phyloP scores from a whole-genome alignment of 2,797 vertebrate species.

The Valencia hispanica region DNA sequence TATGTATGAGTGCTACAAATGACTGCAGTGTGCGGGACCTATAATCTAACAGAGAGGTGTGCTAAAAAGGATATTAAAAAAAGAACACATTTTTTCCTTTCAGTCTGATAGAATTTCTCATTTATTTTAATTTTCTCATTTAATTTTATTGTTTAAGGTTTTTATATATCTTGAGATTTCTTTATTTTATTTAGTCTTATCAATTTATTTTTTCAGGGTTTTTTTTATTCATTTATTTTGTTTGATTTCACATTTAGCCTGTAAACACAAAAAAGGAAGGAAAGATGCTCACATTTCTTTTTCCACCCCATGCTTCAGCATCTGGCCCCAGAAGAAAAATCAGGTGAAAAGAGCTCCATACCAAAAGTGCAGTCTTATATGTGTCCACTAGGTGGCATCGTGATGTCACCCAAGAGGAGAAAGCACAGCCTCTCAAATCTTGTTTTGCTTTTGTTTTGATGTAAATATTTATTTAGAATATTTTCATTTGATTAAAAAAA shows the following conservation, averaged over 20 bases:
- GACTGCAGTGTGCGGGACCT: not conserved
- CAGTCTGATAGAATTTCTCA: not conserved
- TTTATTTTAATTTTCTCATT: not conserved
- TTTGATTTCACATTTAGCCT: not conserved
- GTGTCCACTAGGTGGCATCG: constrained; percentile 59
- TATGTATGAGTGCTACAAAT: not conserved
- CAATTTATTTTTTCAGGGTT: not conserved
- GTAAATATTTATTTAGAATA: constrained; percentile 53
- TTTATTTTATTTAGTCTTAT: not conserved
- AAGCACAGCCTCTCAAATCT: constrained; percentile 3
- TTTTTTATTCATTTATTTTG: not conserved
- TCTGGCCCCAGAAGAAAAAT: constrained; percentile 10
- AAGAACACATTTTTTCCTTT: not conserved
- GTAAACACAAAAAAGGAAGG: too few relatives aligned
- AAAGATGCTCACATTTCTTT: not conserved
- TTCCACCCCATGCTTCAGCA: not conserved
- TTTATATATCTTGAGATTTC: not conserved
- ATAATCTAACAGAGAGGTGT: not conserved
- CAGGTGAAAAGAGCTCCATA: constrained; percentile 44
- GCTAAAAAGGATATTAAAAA: not conserved
- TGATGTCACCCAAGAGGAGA: constrained; percentile 1
- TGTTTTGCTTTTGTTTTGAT: constrained; percentile 26
- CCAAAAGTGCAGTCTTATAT: constrained; percentile 50
- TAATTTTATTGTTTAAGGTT: not conserved
- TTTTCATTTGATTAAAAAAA: constrained; percentile 23